A percentile compares a stretch with the other conserved stretches of the same genome.
Evolutionary conservation across 2,888 invertebrate species (phyloP).

Genomic region (Salticus scenicus): DNA sequence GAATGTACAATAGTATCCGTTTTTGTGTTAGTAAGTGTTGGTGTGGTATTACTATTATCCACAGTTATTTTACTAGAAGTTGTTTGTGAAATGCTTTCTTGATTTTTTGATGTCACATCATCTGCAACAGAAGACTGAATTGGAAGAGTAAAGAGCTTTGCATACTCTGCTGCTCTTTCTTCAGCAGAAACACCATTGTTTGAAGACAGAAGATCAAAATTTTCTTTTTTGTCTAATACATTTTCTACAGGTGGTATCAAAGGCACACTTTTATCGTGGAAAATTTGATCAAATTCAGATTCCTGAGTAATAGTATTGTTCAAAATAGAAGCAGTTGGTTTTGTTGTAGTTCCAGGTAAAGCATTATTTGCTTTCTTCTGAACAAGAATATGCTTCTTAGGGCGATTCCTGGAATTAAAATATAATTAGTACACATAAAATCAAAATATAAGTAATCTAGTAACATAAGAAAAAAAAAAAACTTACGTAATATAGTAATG

Average conservation of each 20-base stretch:
- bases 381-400: constrained; percentile 57
- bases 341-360: constrained; percentile 30
- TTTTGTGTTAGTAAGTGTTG: constrained; percentile 28
- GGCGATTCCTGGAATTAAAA: constrained; percentile 51
- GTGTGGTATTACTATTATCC: constrained; percentile 35
- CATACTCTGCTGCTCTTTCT: constrained; percentile 48
- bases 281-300: constrained; percentile 55
- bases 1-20: constrained; percentile 25
- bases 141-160: constrained; percentile 60
- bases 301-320: constrained; percentile 63
- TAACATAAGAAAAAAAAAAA: background rate
- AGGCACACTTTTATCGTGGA: constrained; percentile 66
- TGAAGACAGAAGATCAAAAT: constrained; percentile 31
- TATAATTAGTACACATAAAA: background rate
- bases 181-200: constrained; percentile 41
- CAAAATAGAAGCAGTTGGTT: constrained; percentile 50
- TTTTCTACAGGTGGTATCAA: constrained; percentile 54
- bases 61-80: constrained; percentile 14
- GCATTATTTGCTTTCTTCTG: constrained; percentile 41
- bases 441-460: background rate
- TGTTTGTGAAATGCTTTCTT: constrained; percentile 19
- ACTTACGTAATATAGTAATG: constrained; percentile 68
- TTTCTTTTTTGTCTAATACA: constrained; percentile 45
- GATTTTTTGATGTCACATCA: constrained; percentile 27
- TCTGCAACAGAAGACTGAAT: constrained; percentile 47